Percentiles rank a stretch among this genome's conserved stretches.
These are phyloP conservation scores for Limnephilus auricula DNA, from an alignment of 2,888 invertebrate species.

Conservation along the genomic window DNA sequence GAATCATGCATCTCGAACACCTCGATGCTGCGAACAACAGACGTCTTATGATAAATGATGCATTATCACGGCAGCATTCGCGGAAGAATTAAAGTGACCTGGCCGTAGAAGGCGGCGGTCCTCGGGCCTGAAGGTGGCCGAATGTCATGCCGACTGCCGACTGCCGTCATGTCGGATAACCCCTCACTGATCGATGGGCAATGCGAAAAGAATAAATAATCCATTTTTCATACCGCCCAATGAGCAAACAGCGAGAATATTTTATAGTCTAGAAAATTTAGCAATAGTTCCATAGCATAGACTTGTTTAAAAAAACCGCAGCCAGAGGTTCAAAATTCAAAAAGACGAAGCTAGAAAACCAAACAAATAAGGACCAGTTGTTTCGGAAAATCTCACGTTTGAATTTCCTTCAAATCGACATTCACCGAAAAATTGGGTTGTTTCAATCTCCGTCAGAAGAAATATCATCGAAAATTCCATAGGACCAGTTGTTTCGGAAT, in stretches of 20 bases:
- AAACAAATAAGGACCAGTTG: no score
- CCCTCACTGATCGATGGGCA: not conserved
- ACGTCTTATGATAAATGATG: slow-evolving; percentile 23
- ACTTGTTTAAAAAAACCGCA: not conserved
- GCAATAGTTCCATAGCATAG: not conserved
- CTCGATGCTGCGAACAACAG: not conserved
- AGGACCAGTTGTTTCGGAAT: no score
- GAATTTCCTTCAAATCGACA: no score
- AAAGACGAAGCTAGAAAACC: not conserved
- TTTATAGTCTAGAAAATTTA: not conserved
- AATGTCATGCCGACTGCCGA: slow-evolving; percentile 25
- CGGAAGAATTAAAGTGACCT: slow-evolving; percentile 16
- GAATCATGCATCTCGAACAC: slow-evolving; percentile 10
- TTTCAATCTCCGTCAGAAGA: no score
- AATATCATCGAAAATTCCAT: no score
- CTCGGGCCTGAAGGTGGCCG: not conserved
- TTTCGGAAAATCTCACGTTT: no score
- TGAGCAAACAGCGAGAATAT: not conserved
- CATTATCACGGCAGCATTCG: slow-evolving; percentile 13
- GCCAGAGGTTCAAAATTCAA: not conserved
- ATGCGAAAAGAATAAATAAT: not conserved
- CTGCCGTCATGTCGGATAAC: no score
- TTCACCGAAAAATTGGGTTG: no score
- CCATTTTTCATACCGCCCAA: not conserved
- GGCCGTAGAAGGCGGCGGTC: not conserved